Percentiles rank a stretch among this genome's conserved stretches.
phyloP scores from a whole-genome alignment of 2,797 vertebrate species.

The Acipenser ruthenus region DNA sequence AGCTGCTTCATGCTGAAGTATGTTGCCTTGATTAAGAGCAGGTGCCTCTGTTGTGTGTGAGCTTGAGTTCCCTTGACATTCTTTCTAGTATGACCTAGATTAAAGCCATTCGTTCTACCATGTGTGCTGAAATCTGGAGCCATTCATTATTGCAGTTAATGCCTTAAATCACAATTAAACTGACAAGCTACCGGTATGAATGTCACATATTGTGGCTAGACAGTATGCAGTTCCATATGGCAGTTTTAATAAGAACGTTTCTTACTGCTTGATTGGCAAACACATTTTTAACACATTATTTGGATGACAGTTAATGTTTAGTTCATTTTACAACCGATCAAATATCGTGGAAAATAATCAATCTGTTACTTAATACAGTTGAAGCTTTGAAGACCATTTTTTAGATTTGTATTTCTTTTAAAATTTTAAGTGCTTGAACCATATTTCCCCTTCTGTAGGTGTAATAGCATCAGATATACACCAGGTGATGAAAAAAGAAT shows the following conservation, averaged over 20 bases:
- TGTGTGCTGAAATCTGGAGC: slow-evolving; percentile 13
- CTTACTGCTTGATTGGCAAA: slow-evolving; percentile 2
- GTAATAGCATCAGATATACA: no score
- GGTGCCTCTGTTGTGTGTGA: slow-evolving; percentile 7
- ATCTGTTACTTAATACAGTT: no score
- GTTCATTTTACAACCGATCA: no score
- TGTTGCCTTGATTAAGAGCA: slow-evolving; percentile 14
- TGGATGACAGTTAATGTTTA: no score
- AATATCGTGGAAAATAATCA: no score
- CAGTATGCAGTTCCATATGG: not conserved
- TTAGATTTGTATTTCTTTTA: no score
- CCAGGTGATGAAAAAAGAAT: no score
- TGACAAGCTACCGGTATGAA: slow-evolving; percentile 14
- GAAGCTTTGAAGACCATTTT: no score
- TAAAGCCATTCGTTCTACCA: slow-evolving; percentile 16
- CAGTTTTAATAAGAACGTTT: slow-evolving; percentile 3
- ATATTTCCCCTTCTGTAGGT: no score
- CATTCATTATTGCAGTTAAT: slow-evolving; percentile 3
- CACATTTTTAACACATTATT: not conserved
- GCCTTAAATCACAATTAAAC: slow-evolving; percentile 19
- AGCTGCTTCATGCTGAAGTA: not conserved
- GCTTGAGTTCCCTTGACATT: slow-evolving; percentile 9
- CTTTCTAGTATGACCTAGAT: slow-evolving; percentile 10
- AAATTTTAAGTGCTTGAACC: no score
- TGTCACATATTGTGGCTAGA: slow-evolving; percentile 11